Evolutionary conservation across 2,797 vertebrate genomes (phyloP).

Genomic region (Betta splendens): DNA sequence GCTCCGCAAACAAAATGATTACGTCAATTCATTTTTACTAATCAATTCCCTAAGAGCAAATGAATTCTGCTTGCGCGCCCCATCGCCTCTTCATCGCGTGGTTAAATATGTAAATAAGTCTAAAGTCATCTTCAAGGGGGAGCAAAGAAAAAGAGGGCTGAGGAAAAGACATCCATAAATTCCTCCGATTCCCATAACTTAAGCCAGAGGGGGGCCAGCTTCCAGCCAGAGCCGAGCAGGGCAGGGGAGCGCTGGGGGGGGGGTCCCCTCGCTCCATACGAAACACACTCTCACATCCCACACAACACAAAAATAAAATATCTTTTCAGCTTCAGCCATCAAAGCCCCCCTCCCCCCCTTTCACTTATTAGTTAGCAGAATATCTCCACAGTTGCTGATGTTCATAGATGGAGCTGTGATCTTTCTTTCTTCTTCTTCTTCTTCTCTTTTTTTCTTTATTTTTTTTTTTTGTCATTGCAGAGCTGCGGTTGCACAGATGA

Average conservation of each 20-base stretch:
- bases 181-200: conserved; percentile 98
- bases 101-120: conserved; percentile 99
- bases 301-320: conserved; percentile 95
- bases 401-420: conserved; percentile 80
- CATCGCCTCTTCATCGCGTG: conserved; percentile 95
- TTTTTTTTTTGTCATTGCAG: too few species aligned
- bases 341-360: conserved; percentile 85
- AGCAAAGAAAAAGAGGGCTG: conserved; percentile 96
- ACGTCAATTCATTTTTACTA: conserved; percentile 91
- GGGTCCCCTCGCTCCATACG: conserved; percentile 84
- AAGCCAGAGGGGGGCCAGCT: conserved; percentile 96
- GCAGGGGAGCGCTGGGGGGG: conserved; percentile 97
- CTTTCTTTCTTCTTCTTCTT: too few species aligned
- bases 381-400: conserved; percentile 93
- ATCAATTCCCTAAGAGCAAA: conserved; percentile 89
- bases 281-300: conserved; percentile 95
- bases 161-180: conserved; percentile 99
- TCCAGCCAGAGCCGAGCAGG: conserved; percentile 92
- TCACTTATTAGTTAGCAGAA: conserved; percentile 97
- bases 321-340: conserved; percentile 97
- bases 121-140: conserved; percentile 99
- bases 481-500: conserved; percentile 76
- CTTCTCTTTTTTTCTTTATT: too few species aligned
- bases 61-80: conserved; percentile 88
- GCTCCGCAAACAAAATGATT: conserved; percentile 77